Evolutionary conservation across 2,113 vertebrate genomes (phyloP).

Genomic region (Macrotus californicus): DNA sequence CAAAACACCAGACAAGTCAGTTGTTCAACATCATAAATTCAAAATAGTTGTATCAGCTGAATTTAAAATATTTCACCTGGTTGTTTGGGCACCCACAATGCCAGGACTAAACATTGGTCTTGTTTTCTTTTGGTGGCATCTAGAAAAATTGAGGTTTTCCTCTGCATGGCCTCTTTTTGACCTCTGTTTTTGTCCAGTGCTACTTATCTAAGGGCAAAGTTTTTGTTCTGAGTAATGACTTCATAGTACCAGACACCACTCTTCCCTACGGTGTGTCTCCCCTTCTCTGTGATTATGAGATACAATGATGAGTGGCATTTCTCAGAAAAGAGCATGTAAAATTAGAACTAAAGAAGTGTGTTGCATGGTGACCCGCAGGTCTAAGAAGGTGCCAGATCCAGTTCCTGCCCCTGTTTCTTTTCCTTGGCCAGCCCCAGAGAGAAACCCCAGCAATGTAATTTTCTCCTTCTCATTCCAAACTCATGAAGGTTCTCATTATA

Average conservation of each 20-base stretch:
- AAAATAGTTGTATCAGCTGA: neutral
- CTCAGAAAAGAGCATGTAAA: neutral
- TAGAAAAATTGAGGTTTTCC: neutral
- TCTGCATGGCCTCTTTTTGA: neutral
- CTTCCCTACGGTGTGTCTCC: neutral
- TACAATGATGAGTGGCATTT: neutral
- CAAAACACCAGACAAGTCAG: neutral
- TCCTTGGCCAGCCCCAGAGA: neutral
- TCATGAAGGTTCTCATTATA: slow-evolving; percentile 62
- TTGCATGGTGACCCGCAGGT: neutral
- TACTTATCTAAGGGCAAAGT: neutral
- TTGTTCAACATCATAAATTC: neutral
- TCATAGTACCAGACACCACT: neutral
- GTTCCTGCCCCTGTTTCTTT: neutral
- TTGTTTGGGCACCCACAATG: neutral
- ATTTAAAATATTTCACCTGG: neutral
- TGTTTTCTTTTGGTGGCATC: neutral
- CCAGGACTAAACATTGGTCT: neutral
- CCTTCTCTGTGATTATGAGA: neutral
- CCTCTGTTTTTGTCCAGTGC: neutral
- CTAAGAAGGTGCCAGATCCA: neutral
- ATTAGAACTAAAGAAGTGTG: neutral
- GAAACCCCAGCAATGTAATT: neutral
- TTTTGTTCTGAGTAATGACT: slow-evolving; percentile 49
- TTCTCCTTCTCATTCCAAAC: slow-evolving; percentile 41